Conservation (phyloP, 2,113 vertebrate genomes). For the Triplophysa siluroides region DNA sequence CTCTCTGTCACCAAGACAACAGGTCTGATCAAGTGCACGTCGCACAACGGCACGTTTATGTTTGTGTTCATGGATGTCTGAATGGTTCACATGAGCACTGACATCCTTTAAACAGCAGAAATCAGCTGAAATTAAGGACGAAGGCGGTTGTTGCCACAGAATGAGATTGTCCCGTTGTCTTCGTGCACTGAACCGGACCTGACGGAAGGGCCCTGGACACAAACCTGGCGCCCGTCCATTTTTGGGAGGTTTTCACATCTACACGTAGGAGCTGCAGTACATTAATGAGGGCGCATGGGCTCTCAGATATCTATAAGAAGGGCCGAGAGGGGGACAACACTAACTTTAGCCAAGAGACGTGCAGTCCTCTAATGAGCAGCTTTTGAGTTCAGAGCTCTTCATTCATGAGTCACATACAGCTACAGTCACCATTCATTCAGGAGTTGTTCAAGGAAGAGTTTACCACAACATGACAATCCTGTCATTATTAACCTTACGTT, state of each 20-base stretch:
- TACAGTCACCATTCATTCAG: too few species aligned
- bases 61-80: background rate
- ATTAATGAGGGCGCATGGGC: conserved; percentile 32
- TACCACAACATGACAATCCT: too few species aligned
- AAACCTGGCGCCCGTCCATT: conserved; percentile 21
- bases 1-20: too few species aligned
- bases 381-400: background rate
- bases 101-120: background rate
- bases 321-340: background rate
- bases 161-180: conserved; percentile 27
- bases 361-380: conserved; percentile 24
- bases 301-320: conserved; percentile 27
- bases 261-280: conserved; percentile 37
- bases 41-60: background rate
- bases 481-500: too few species aligned
- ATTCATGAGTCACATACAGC: too few species aligned
- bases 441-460: too few species aligned
- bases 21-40: background rate
- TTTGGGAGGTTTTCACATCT: conserved; percentile 9
- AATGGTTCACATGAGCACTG: background rate
- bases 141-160: background rate
- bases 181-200: conserved; percentile 39
- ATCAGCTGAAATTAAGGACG: background rate
- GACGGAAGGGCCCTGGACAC: conserved; percentile 22
- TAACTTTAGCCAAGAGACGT: conserved; percentile 42